A percentile compares a stretch with the other conserved stretches of the same genome.
phyloP scores from a whole-genome alignment of 2,888 invertebrate genomes.

The Cerceris rybyensis region DNA sequence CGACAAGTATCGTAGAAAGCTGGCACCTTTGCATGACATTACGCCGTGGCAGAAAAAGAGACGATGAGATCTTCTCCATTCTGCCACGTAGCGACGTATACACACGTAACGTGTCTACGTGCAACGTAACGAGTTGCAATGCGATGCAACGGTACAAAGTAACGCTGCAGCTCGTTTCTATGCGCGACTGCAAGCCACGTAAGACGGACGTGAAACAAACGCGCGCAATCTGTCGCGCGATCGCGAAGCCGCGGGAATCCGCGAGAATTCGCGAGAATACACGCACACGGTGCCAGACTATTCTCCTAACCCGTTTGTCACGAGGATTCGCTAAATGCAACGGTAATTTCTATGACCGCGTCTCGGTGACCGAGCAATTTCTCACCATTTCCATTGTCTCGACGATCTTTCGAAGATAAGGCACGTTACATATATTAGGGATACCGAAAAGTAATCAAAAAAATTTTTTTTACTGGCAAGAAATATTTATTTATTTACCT shows the following conservation, averaged over 20 bases:
- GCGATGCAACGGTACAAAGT: constrained; percentile 46
- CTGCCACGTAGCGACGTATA: no score
- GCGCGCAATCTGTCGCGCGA: constrained; percentile 28
- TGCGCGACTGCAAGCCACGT: constrained; percentile 16
- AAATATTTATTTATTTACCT: no score
- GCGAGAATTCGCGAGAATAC: constrained; percentile 24
- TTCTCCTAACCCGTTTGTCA: constrained; percentile 34
- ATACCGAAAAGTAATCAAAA: no score
- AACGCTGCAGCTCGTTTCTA: constrained; percentile 19
- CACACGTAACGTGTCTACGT: constrained; percentile 16
- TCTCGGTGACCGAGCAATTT: constrained; percentile 39
- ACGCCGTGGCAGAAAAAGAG: no score
- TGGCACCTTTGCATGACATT: no score
- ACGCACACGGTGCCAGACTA: neutral
- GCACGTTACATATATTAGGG: no score
- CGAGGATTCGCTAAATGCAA: constrained; percentile 32
- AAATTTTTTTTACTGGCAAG: no score
- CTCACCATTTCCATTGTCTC: constrained; percentile 32
- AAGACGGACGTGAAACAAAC: neutral
- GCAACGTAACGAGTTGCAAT: constrained; percentile 35
- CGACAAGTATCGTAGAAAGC: no score
- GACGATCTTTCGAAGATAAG: neutral
- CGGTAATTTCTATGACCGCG: constrained; percentile 32
- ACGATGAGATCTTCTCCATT: no score
- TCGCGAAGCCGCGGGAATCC: constrained; percentile 3